Base-by-base conservation (phyloP, 2,797 vertebrate species). In the Syngnathus rostellatus region DNA sequence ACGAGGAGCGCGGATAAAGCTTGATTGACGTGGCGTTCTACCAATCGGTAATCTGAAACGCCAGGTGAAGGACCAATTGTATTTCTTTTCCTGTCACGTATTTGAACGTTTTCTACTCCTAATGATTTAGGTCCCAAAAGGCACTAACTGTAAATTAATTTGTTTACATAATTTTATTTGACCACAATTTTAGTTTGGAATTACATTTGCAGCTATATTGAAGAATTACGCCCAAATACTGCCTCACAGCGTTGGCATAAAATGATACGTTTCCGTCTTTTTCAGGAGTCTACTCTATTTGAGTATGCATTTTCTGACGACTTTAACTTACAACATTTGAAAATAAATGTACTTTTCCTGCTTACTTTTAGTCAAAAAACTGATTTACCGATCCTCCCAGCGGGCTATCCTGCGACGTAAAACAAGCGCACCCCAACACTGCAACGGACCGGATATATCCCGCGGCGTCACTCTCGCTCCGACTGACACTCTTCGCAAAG, bases 31-130 rank as follows among this genome's bases (percentile, higher is more conserved):
- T 58, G 2, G 1, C 0, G 0, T 1, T 63, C 0, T 2, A 2
- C 86, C 79, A 86, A 81, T 87, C 0, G 63, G 8, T 7, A n/a
- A 8, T 3, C 21, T 43, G 59, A 48, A 0, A 51, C 17, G 16
- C 23, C 12, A 57, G 1, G 40, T 23, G n/a, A 65, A 41, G 2
- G 64, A 74, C 89, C 90, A 90, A 90, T 89, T 41, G 67, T 2
- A 8, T 40, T 66, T 68, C 57, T 77, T 61, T 82, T 83, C 81
- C 77, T 76, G 70, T 72, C 23, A n/a, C 50, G 65, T 57, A 17
- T 39, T 43, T 1, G 7, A 70, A 6, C 1, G 12, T 0, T 7
- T 53, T 6, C 16, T 48, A 6, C 14, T 19, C 16, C 14, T 6
- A 31, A 31, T 31, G 31, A 31, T 8, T 48, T 0, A 3, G 39